A percentile compares a stretch with the other conserved stretches of the same genome.
phyloP scores from a whole-genome alignment of 2,113 vertebrate genomes.

The Scophthalmus maximus region DNA sequence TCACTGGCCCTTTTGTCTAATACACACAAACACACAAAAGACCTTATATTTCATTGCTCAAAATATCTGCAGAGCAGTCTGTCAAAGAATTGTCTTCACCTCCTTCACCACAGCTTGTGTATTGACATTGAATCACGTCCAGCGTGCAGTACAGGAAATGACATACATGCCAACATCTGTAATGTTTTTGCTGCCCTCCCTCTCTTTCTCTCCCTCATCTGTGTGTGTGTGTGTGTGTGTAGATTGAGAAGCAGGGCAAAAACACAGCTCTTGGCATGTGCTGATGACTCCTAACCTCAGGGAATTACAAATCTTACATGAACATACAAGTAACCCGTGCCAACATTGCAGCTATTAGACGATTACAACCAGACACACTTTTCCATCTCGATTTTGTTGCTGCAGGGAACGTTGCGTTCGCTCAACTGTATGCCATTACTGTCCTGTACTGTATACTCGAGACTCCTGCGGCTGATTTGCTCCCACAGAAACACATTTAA shows the following conservation, averaged over 20 bases:
- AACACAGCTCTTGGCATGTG: neutral
- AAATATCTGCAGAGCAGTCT: conserved; percentile 15
- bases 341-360: neutral
- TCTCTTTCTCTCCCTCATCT: neutral
- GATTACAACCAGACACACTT: neutral
- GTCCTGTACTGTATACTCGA: neutral
- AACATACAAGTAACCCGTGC: neutral
- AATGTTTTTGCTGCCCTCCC: conserved; percentile 38
- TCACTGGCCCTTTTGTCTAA: neutral
- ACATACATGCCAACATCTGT: conserved; percentile 67
- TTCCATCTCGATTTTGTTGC: neutral
- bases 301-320: neutral
- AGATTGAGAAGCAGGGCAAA: no score
- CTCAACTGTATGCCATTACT: neutral
- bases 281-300: neutral
- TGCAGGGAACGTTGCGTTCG: neutral
- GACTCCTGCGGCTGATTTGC: neutral
- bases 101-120: conserved; percentile 26
- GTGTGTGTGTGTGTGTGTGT: neutral
- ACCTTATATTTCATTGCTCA: conserved; percentile 6
- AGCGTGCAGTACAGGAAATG: conserved; percentile 73
- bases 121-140: conserved; percentile 42
- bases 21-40: conserved; percentile 7
- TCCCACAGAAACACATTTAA: conserved; percentile 4
- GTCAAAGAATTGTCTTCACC: conserved; percentile 18